Percentiles rank a stretch among this genome's conserved stretches.
These are phyloP conservation scores for Rhodeus uyekii DNA, from an alignment of 2,797 vertebrate genomes.

Conservation along the genomic window DNA sequence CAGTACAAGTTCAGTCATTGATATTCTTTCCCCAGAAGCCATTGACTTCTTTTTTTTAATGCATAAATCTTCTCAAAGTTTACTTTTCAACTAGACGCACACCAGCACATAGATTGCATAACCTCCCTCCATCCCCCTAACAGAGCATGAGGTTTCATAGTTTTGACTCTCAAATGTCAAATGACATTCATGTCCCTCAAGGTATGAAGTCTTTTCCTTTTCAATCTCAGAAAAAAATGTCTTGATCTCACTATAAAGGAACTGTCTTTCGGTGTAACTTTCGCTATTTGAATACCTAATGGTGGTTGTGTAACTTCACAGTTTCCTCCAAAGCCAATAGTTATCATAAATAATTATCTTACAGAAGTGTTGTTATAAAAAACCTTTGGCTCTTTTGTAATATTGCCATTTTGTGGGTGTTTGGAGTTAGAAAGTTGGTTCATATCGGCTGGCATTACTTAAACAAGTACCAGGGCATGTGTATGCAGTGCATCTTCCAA, in stretches of 20 bases:
- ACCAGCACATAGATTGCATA: not conserved
- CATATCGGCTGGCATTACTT: not conserved
- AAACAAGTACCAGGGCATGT: not conserved
- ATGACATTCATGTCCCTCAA: not conserved
- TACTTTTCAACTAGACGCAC: not conserved
- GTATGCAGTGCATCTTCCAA: not conserved
- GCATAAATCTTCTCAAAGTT: not conserved
- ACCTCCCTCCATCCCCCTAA: not conserved
- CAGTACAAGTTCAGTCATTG: not conserved
- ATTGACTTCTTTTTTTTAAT: not conserved
- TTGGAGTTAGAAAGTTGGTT: too few relatives aligned
- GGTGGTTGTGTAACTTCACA: not conserved
- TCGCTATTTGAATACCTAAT: not conserved
- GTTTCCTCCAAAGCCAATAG: not conserved
- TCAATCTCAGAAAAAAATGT: not conserved
- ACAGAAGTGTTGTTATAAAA: not conserved
- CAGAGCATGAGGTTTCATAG: not conserved
- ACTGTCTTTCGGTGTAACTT: not conserved
- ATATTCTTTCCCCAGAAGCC: not conserved
- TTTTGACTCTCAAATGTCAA: not conserved
- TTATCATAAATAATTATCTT: not conserved
- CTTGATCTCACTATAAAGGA: not conserved
- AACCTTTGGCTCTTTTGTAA: not conserved
- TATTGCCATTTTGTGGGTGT: not conserved
- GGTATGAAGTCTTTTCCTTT: not conserved